Evolutionary conservation across 2,797 vertebrate genomes (phyloP).

Genomic region (Pseudomugil gertrudae): DNA sequence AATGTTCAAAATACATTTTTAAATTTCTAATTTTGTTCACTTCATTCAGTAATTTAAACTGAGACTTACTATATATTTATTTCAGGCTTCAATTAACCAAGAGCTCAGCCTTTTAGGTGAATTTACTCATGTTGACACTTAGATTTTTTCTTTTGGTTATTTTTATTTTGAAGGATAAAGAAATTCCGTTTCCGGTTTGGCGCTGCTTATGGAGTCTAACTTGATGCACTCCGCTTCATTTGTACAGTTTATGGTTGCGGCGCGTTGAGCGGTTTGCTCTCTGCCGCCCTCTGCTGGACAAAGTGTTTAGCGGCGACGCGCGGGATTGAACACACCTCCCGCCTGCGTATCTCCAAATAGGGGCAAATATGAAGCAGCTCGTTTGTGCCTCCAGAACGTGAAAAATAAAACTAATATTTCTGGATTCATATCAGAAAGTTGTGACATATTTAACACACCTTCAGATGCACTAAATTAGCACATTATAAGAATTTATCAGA

Average conservation of each 20-base stretch:
- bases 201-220: not conserved
- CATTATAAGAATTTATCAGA: not conserved
- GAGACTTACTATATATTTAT: no score
- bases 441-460: not conserved
- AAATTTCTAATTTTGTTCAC: no score
- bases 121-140: no score
- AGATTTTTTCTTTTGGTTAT: no score
- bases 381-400: slow-evolving; percentile 53
- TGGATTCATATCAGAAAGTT: not conserved
- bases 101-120: no score
- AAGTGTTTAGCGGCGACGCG: slow-evolving; percentile 11
- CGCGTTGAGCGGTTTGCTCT: slow-evolving; percentile 31
- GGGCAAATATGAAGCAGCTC: slow-evolving; percentile 71
- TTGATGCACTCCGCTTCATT: slow-evolving; percentile 32
- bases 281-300: slow-evolving; percentile 58
- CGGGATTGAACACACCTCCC: slow-evolving; percentile 43
- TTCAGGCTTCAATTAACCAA: no score
- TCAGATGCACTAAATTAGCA: not conserved
- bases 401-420: not conserved
- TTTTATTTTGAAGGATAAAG: slow-evolving; percentile 22
- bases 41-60: no score
- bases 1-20: not conserved
- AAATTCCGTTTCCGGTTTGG: not conserved
- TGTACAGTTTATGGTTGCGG: no score
- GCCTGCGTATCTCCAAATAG: slow-evolving; percentile 73